Evolutionary conservation across 2,888 invertebrate genomes (phyloP).

Genomic region (Melanchra persicariae): DNA sequence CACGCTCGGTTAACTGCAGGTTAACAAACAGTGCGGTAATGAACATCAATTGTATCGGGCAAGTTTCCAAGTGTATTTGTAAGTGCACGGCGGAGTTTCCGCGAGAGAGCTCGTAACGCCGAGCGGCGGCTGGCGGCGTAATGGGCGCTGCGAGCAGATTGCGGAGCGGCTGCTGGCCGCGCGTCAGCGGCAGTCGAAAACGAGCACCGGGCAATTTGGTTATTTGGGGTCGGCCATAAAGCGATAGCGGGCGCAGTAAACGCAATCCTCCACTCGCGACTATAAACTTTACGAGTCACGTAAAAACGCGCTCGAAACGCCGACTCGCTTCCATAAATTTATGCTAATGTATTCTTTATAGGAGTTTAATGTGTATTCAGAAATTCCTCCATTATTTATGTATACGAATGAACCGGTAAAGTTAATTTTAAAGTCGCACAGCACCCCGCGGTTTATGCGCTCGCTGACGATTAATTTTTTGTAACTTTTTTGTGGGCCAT

Average conservation of each 20-base stretch:
- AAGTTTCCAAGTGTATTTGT: conserved; percentile 83
- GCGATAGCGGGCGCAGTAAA: conserved; percentile 90
- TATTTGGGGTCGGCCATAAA: conserved; percentile 90
- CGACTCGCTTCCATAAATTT: conserved; percentile 90
- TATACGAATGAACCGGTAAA: conserved; percentile 90
- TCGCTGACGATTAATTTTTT: conserved; percentile 83
- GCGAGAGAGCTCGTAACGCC: conserved; percentile 75
- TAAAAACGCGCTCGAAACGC: conserved; percentile 90
- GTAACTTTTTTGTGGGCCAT: conserved; percentile 76
- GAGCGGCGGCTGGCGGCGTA: conserved; percentile 74
- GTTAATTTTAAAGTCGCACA: conserved; percentile 90
- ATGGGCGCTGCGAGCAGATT: conserved; percentile 74
- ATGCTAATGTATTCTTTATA: conserved; percentile 91
- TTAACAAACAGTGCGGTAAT: conserved; percentile 79
- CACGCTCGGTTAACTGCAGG: conserved; percentile 66
- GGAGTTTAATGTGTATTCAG: conserved; percentile 91
- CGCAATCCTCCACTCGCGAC: conserved; percentile 91
- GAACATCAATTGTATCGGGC: conserved; percentile 82
- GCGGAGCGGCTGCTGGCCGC: conserved; percentile 65
- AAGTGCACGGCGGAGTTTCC: conserved; percentile 74
- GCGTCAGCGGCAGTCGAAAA: conserved; percentile 79
- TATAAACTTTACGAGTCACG: conserved; percentile 91
- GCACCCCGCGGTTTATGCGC: conserved; percentile 85
- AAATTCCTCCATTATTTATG: conserved; percentile 91
- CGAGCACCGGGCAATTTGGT: conserved; percentile 87